A percentile compares a stretch with the other conserved stretches of the same genome.
Evolutionary conservation across 1,140 invertebrate species (phyloP).

Genomic region (Monomorium pharaonis): DNA sequence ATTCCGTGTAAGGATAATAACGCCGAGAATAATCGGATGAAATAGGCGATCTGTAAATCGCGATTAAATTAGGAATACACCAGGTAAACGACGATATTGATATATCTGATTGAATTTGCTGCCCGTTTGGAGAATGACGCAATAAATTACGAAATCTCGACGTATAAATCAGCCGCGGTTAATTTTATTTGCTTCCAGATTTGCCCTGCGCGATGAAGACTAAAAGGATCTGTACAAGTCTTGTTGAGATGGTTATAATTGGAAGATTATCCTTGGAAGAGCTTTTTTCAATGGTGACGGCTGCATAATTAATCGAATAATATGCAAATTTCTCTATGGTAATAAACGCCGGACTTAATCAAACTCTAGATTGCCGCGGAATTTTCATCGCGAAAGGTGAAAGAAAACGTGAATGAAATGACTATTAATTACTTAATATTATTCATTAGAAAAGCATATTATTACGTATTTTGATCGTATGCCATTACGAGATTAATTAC

Average conservation of each 20-base stretch:
- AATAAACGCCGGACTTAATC: constrained; percentile 12
- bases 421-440: constrained; percentile 27
- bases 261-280: constrained; percentile 11
- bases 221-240: neutral
- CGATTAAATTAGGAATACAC: constrained; percentile 31
- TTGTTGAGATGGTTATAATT: constrained; percentile 2
- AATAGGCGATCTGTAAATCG: neutral
- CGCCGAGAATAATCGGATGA: constrained; percentile 5
- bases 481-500: neutral
- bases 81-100: neutral
- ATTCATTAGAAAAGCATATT: constrained; percentile 15
- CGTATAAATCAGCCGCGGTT: constrained; percentile 6
- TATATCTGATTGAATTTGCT: constrained; percentile 1
- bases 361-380: neutral
- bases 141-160: neutral
- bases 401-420: neutral
- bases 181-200: constrained; percentile 39
- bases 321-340: constrained; percentile 35
- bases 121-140: neutral
- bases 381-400: neutral
- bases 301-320: constrained; percentile 27
- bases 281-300: neutral
- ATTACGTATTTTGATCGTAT: neutral
- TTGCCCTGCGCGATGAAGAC: neutral
- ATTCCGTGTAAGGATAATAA: neutral